Base-by-base conservation (phyloP, 2,113 vertebrate species). In the Hassar affinis region DNA sequence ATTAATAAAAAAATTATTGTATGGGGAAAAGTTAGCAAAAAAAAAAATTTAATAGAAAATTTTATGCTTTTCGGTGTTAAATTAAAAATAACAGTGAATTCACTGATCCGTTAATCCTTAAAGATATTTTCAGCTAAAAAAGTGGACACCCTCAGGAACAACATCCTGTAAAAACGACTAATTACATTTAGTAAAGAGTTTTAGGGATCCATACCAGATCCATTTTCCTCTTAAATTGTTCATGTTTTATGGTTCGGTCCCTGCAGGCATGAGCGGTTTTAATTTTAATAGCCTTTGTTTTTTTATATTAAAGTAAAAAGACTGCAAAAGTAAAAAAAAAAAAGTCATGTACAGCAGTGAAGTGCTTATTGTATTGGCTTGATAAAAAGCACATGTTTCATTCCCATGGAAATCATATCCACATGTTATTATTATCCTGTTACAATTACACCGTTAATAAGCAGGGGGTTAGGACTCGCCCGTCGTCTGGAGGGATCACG, bases 321-420 rank as follows among this genome's bases (percentile, higher is more conserved):
- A n/a, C n/a, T 42, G 49, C 14, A 64, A 81, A 72, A 61, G 56
- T n/a, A 8, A 18, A 52, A 77, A 30, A 66, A 69, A 49, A 74
- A 81, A 72, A 62, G 8, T 33, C 75, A 51, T 20, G 35, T 30
- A 20, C 38, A 77, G 72, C 49, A 82, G 78, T 85, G 75, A 82
- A 83, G 88, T 86, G 84, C 77, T 78, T 79, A 75, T 78, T 72
- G 88, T 85, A 88, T 87, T 56, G 89, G 82, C 81, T 85, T 87
- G 89, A 93, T 93, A 89, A 84, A 83, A 92, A 93, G 84, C 92
- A 93, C 85, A 91, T 92, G 92, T 90, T 57, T 84, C 62, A 79
- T 84, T 91, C 66, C 56, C 85, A 86, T 52, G 49, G 49, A 86
- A 74, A 85, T 82, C 52, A 75, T 38, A 79, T 72, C 85, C 85